Evolutionary conservation across 92 coral and sea anemone species (phyloP).

Genomic region (Meandrina meandrites): DNA sequence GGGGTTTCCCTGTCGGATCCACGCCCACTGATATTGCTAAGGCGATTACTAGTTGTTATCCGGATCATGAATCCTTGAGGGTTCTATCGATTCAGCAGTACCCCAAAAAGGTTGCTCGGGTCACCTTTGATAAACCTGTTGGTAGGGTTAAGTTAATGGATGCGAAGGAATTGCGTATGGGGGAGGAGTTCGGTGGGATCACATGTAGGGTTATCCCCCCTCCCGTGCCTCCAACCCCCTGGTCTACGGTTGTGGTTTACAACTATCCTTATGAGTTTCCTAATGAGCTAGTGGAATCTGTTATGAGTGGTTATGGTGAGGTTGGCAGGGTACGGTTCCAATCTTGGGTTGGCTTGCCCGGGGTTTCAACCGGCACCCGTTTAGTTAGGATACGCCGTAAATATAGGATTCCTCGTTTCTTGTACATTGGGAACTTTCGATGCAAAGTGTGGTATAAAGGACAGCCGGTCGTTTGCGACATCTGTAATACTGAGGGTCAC

Average conservation of each 20-base stretch:
- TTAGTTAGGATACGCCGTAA: neutral
- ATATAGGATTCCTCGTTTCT: conserved; percentile 47
- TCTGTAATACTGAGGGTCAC: neutral
- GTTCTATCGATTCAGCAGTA: neutral
- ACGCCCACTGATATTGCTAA: too few relatives aligned
- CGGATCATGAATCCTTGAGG: too few relatives aligned
- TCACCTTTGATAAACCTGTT: too few relatives aligned
- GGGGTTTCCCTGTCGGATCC: too few relatives aligned
- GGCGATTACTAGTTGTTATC: too few relatives aligned
- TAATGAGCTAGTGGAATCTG: too few relatives aligned
- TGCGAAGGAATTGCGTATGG: too few relatives aligned
- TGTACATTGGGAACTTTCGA: neutral
- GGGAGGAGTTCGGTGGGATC: too few relatives aligned
- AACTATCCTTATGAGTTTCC: neutral
- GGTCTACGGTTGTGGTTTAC: neutral
- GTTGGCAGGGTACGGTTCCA: neutral
- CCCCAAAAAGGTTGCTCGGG: neutral
- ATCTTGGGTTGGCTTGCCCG: neutral
- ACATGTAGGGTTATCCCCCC: neutral
- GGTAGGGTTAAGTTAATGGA: too few relatives aligned
- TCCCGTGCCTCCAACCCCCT: neutral
- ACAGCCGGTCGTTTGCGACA: neutral
- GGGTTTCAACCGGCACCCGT: neutral
- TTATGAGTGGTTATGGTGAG: neutral
- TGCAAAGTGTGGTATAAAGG: conserved; percentile 4